Evolutionary conservation across 2,888 invertebrate genomes (phyloP).

Genomic region (Orgyia antiqua): DNA sequence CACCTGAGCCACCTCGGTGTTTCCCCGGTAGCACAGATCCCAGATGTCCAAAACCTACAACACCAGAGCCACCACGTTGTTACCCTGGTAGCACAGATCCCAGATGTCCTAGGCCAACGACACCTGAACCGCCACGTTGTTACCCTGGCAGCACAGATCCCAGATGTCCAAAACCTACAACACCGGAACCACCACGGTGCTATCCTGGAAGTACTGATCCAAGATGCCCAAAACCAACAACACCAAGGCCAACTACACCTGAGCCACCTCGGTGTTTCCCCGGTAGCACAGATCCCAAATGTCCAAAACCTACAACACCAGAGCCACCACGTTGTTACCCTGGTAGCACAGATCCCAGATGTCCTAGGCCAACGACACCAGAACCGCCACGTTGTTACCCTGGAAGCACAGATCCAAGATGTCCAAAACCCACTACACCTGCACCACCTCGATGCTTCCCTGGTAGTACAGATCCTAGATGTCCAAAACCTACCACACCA

Average conservation of each 20-base stretch:
- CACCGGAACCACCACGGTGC: constrained; percentile 17
- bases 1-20: constrained; percentile 29
- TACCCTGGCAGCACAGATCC: constrained; percentile 34
- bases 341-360: constrained; percentile 21
- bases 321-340: constrained; percentile 42
- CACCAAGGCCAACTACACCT: too few species aligned
- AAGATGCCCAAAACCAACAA: constrained; percentile 38
- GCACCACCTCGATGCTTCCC: constrained; percentile 36
- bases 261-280: constrained; percentile 28
- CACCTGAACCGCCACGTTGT: constrained; percentile 30
- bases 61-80: too few species aligned
- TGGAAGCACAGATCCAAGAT: constrained; percentile 29
- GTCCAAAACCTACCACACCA: constrained; percentile 35
- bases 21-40: constrained; percentile 40
- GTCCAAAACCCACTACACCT: constrained; percentile 26
- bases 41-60: constrained; percentile 27
- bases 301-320: constrained; percentile 27
- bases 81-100: constrained; percentile 25
- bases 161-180: constrained; percentile 22
- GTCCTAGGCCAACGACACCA: constrained; percentile 32
- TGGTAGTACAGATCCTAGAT: constrained; percentile 34
- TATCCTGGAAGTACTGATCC: constrained; percentile 36
- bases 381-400: constrained; percentile 31
- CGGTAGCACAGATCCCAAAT: constrained; percentile 30
- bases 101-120: constrained; percentile 28